These are phyloP conservation scores for Semibalanus balanoides DNA, from an alignment of 1,140 invertebrate genomes.

Conservation along the genomic window DNA sequence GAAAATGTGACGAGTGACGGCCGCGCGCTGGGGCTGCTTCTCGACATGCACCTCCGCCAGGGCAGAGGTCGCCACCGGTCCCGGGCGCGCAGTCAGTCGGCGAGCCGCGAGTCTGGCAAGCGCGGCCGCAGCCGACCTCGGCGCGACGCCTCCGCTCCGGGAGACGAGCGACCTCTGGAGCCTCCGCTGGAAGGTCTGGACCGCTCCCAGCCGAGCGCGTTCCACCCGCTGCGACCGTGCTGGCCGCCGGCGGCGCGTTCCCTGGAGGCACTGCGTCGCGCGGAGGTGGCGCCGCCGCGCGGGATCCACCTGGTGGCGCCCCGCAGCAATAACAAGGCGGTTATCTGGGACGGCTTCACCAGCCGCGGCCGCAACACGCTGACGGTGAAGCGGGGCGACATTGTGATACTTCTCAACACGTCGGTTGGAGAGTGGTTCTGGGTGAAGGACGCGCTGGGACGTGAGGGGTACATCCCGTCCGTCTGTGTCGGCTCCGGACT, in stretches of 20 bases:
- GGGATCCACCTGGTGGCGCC: background rate
- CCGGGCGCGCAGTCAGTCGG: no score
- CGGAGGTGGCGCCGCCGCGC: slow-evolving; percentile 22
- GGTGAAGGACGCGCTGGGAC: slow-evolving; percentile 47
- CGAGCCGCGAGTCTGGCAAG: no score
- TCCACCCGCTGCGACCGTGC: background rate
- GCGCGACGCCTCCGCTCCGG: no score
- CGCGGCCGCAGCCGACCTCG: background rate
- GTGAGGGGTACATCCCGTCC: slow-evolving; percentile 60
- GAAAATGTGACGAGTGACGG: slow-evolving; percentile 24
- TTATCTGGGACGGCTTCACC: slow-evolving; percentile 48
- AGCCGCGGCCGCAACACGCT: slow-evolving; percentile 39
- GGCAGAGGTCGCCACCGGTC: background rate
- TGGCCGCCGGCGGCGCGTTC: background rate
- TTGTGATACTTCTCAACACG: slow-evolving; percentile 45
- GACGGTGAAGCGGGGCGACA: slow-evolving; percentile 51
- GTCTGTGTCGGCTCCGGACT: slow-evolving; percentile 15
- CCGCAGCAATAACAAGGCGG: slow-evolving; percentile 3
- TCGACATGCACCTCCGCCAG: background rate
- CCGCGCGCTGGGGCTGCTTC: slow-evolving; percentile 7
- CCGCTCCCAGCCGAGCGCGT: background rate
- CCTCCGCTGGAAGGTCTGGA: no score
- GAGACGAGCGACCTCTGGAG: no score
- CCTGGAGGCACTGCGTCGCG: background rate
- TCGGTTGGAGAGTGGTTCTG: slow-evolving; percentile 51